Conservation (phyloP, 2,113 vertebrate genomes). For the Phrynosoma platyrhinos region DNA sequence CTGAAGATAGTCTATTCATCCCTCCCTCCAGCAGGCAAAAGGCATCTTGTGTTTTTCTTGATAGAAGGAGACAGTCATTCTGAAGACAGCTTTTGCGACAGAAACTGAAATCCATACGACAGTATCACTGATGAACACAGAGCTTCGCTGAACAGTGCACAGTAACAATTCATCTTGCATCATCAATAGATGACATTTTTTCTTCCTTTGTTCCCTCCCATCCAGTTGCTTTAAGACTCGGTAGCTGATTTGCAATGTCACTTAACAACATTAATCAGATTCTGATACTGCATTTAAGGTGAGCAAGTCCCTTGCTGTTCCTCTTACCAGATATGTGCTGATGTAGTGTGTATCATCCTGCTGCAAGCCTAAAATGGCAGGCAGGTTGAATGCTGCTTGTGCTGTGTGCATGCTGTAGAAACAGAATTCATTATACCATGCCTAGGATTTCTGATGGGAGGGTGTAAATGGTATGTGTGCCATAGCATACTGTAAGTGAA, state of each 20-base stretch:
- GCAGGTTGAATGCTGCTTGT: conserved; percentile 85
- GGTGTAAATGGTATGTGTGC: conserved; percentile 84
- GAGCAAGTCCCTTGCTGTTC: conserved; percentile 82
- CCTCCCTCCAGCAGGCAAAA: conserved; percentile 76
- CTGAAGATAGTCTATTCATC: conserved; percentile 66
- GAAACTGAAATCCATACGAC: conserved; percentile 75
- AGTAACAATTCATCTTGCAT: conserved; percentile 83
- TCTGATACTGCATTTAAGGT: conserved; percentile 81
- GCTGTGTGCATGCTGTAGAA: conserved; percentile 82
- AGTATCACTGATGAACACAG: conserved; percentile 78
- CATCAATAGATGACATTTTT: conserved; percentile 83
- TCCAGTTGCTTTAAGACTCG: conserved; percentile 86
- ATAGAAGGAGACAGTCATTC: conserved; percentile 72
- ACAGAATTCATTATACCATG: conserved; percentile 83
- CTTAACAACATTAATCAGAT: conserved; percentile 90
- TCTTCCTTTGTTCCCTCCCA: conserved; percentile 82
- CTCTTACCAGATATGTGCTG: conserved; percentile 77
- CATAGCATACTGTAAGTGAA: conserved; percentile 77
- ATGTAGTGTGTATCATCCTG: conserved; percentile 74
- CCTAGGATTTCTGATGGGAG: conserved; percentile 82
- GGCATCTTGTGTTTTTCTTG: conserved; percentile 75
- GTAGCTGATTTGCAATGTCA: conserved; percentile 90
- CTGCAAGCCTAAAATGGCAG: conserved; percentile 84
- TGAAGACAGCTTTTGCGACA: conserved; percentile 72
- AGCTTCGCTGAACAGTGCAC: conserved; percentile 79